These are phyloP conservation scores for Mormoops blainvillei DNA, from an alignment of 2,113 vertebrate genomes.

Conservation along the genomic window DNA sequence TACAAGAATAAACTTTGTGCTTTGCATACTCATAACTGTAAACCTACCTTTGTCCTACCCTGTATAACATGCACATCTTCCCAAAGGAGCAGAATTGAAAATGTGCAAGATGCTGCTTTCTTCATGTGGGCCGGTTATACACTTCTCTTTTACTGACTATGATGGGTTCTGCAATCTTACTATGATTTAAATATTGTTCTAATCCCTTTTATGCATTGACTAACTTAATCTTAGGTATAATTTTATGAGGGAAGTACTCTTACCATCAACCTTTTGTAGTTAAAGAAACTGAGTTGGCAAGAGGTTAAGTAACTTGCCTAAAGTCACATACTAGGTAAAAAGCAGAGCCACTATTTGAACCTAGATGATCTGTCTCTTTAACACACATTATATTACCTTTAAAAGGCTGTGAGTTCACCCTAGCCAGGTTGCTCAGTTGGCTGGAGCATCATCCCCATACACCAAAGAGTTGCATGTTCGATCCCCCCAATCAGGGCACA, in stretches of 20 bases:
- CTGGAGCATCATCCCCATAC: too few species aligned
- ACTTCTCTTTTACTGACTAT: neutral
- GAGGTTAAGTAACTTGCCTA: slow-evolving; percentile 40
- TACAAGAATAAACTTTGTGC: too few species aligned
- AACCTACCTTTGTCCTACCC: too few species aligned
- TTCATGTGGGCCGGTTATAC: neutral
- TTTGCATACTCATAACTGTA: too few species aligned
- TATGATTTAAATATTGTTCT: neutral
- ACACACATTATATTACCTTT: neutral
- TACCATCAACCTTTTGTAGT: neutral
- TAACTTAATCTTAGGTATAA: neutral
- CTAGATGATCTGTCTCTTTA: neutral
- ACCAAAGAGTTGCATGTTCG: too few species aligned
- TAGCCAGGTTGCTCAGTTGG: too few species aligned
- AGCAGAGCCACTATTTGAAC: slow-evolving; percentile 20
- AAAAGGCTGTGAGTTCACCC: neutral
- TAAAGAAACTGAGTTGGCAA: neutral
- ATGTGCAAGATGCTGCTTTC: neutral
- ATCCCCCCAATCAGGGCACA: too few species aligned
- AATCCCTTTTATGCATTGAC: neutral
- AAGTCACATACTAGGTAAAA: slow-evolving; percentile 47
- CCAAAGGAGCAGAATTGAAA: neutral
- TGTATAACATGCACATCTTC: neutral
- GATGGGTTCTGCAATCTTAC: neutral
- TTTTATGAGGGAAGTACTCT: neutral